These are phyloP conservation scores for Eurytoma adleriae DNA, from an alignment of 2,888 invertebrate genomes.

Conservation along the genomic window DNA sequence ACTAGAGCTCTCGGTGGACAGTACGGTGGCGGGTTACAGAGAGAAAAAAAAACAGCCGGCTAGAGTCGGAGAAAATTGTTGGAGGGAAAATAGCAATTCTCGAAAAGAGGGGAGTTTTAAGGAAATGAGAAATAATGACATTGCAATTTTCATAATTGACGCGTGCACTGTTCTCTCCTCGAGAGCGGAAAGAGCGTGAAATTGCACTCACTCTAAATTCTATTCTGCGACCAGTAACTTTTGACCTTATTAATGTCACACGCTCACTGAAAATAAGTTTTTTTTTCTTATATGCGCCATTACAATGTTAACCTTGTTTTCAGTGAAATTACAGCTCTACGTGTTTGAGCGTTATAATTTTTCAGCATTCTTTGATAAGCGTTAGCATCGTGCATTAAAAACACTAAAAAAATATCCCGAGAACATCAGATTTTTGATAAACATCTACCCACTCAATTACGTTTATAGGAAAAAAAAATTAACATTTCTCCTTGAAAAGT, in stretches of 20 bases:
- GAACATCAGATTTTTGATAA: no score
- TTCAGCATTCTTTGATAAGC: no score
- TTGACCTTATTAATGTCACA: not conserved
- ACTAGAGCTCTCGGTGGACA: not conserved
- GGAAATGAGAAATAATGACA: conserved; percentile 51
- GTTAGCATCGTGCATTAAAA: no score
- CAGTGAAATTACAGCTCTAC: no score
- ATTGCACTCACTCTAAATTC: conserved; percentile 22
- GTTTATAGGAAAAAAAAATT: no score
- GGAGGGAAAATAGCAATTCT: conserved; percentile 34
- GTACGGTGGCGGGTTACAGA: conserved; percentile 3
- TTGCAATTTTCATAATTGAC: conserved; percentile 52
- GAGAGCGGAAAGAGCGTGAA: conserved; percentile 10
- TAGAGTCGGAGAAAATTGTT: conserved; percentile 5
- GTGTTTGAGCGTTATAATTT: no score
- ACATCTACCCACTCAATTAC: no score
- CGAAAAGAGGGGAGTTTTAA: conserved; percentile 24
- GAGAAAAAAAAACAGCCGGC: conserved; percentile 16
- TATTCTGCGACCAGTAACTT: not conserved
- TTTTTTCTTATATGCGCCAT: no score
- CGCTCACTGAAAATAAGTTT: no score
- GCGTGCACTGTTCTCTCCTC: conserved; percentile 3
- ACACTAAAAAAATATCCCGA: no score
- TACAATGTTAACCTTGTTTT: no score
- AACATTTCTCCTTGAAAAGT: no score